These are phyloP conservation scores for Myocastor coypus DNA, from an alignment of 2,113 vertebrate genomes.

Conservation along the genomic window DNA sequence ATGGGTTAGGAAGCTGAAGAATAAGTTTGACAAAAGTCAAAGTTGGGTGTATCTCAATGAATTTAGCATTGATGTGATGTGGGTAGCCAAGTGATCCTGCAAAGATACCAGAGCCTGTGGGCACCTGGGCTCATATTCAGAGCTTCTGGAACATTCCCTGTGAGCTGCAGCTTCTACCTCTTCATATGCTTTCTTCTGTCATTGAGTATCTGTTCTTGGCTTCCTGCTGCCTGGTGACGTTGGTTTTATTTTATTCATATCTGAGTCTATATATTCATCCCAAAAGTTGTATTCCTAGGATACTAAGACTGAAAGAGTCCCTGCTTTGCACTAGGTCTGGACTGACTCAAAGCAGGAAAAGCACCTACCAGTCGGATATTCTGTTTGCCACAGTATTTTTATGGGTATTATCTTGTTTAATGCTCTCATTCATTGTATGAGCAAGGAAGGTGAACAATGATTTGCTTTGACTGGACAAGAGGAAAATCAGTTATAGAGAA, in stretches of 20 bases:
- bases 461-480: background rate
- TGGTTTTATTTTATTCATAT: background rate
- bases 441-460: background rate
- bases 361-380: background rate
- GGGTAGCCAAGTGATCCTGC: background rate
- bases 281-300: background rate
- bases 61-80: background rate
- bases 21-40: background rate
- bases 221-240: background rate
- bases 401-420: background rate
- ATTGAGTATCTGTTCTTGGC: background rate
- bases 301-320: background rate
- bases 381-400: background rate
- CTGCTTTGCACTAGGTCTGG: background rate
- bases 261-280: background rate
- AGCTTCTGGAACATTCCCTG: background rate
- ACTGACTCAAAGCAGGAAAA: background rate
- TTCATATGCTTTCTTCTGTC: background rate
- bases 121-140: background rate
- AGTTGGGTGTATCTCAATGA: slow-evolving; percentile 11
- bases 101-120: background rate
- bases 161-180: background rate
- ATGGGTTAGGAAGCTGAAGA: background rate
- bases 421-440: background rate
- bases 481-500: background rate